phyloP scores from a whole-genome alignment of 30 jellyfish, hydroid and myxozoan genomes.

The Aurelia sp. region DNA sequence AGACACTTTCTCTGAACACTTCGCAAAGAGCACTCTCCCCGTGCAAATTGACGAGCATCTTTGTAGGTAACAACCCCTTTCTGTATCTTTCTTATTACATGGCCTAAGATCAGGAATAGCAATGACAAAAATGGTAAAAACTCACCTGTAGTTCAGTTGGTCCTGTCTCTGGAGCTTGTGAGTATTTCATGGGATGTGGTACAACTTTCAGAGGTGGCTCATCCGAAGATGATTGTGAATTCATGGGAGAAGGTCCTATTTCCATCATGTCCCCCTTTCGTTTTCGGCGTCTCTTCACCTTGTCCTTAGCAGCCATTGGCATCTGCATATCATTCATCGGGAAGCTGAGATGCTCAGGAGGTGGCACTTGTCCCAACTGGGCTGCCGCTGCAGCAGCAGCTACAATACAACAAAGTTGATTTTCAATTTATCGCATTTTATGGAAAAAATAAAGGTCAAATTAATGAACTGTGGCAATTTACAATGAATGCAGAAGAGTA shows the following conservation, averaged over 20 bases:
- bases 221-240: slow-evolving; percentile 15
- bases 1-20: too few relatives aligned
- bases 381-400: slow-evolving; percentile 74
- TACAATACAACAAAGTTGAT: too few relatives aligned
- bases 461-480: too few relatives aligned
- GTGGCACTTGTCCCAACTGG: slow-evolving; percentile 65
- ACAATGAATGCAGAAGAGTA: too few relatives aligned
- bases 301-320: slow-evolving; percentile 31
- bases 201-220: slow-evolving; percentile 67
- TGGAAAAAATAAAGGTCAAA: too few relatives aligned
- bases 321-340: slow-evolving; percentile 51
- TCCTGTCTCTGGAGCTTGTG: slow-evolving; percentile 21
- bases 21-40: too few relatives aligned
- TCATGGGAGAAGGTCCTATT: neutral
- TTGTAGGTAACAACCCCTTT: too few relatives aligned
- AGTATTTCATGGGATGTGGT: slow-evolving; percentile 54
- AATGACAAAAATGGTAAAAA: too few relatives aligned
- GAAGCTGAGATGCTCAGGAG: slow-evolving; percentile 64
- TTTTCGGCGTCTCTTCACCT: slow-evolving; percentile 51
- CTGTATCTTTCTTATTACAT: too few relatives aligned
- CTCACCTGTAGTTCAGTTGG: slow-evolving; percentile 44
- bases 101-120: too few relatives aligned
- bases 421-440: too few relatives aligned
- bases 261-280: slow-evolving; percentile 53
- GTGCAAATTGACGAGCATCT: too few relatives aligned